These are phyloP conservation scores for Pheosia tremula DNA, from an alignment of 2,888 invertebrate species.

Conservation along the genomic window DNA sequence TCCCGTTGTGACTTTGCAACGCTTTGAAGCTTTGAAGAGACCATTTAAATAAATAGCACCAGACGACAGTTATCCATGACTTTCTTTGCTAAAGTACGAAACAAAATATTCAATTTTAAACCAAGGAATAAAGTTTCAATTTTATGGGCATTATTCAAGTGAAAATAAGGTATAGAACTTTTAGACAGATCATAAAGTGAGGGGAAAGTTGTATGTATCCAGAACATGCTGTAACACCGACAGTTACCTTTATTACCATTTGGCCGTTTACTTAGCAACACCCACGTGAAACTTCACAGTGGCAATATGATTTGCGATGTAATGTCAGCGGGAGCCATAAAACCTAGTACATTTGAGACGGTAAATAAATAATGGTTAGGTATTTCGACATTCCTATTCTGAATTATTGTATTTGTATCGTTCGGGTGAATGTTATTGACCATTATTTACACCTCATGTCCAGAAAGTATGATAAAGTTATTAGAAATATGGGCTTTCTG, in stretches of 20 bases:
- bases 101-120: conserved; percentile 1
- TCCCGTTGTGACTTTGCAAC: too few relatives aligned
- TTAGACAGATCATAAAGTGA: neutral
- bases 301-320: conserved; percentile 34
- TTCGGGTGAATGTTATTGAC: neutral
- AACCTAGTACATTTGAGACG: conserved; percentile 17
- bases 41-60: too few relatives aligned
- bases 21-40: too few relatives aligned
- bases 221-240: conserved; percentile 6
- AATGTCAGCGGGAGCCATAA: conserved; percentile 32
- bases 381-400: conserved; percentile 18
- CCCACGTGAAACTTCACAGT: conserved; percentile 25
- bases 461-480: neutral
- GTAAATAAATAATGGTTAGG: conserved; percentile 27
- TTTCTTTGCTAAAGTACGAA: neutral
- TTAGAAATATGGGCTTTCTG: too few relatives aligned
- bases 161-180: neutral
- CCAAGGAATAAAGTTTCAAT: neutral
- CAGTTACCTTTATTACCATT: conserved; percentile 39
- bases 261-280: conserved; percentile 35
- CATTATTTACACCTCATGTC: neutral
- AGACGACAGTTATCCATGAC: neutral
- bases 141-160: neutral
- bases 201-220: neutral
- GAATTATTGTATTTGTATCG: conserved; percentile 30